Conservation (phyloP, 1,140 invertebrate species). For the Anastrepha ludens region DNA sequence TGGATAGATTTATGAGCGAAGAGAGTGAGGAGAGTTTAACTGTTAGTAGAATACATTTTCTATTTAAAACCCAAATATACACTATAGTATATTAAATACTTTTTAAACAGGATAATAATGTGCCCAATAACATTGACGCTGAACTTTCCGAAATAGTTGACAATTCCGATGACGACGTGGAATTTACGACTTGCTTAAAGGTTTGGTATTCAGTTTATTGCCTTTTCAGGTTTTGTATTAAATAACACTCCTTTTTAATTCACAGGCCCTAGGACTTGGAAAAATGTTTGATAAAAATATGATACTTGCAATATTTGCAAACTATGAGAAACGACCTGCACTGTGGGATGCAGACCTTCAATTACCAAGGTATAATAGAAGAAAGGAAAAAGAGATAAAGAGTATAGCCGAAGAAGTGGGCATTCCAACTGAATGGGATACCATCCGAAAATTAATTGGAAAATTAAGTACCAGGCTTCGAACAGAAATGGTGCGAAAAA, state of each 20-base stretch:
- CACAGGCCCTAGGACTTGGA: not conserved
- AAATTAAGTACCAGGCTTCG: constrained; percentile 33
- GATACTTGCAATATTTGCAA: not conserved
- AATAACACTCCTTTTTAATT: not conserved
- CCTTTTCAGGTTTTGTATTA: not conserved
- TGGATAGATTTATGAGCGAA: not conserved
- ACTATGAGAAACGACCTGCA: not conserved
- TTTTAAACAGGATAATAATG: not conserved
- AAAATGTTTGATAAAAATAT: constrained; percentile 15
- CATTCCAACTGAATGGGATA: not conserved
- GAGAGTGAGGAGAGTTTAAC: not conserved
- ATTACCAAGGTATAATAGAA: not conserved
- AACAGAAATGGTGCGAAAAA: constrained; percentile 24
- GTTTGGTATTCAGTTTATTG: not conserved
- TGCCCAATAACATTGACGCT: not conserved
- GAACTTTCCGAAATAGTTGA: not conserved
- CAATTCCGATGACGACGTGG: not conserved
- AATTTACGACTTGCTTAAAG: not conserved
- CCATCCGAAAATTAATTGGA: not conserved
- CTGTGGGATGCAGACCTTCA: not conserved
- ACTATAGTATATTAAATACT: not conserved
- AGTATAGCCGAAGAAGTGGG: not conserved
- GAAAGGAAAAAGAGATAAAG: not conserved
- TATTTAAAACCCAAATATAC: not conserved
- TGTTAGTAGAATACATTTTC: not conserved